Percentiles rank a stretch among this genome's conserved stretches.
Conservation (phyloP, 1,140 invertebrate species). For the Drosophila navojoa region DNA sequence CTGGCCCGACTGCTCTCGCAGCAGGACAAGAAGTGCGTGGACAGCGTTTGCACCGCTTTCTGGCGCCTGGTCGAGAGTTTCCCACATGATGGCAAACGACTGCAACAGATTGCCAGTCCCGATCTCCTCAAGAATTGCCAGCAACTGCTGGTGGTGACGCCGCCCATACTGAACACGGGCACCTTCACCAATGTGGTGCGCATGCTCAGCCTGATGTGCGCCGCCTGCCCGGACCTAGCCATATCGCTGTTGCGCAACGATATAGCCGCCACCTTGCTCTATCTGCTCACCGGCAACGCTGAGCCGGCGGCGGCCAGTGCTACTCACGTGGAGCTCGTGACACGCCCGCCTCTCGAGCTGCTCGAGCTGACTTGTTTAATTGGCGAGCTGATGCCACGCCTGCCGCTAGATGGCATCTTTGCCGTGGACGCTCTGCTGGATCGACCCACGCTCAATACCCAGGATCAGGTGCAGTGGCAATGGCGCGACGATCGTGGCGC, state of each 20-base stretch:
- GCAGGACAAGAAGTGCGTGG: slow-evolving; percentile 99
- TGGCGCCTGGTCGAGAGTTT: slow-evolving; percentile 98
- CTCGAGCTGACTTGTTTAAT: slow-evolving; percentile 98
- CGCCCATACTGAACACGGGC: slow-evolving; percentile 95
- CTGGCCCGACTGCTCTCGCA: slow-evolving; percentile 93
- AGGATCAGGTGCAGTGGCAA: slow-evolving; percentile 96
- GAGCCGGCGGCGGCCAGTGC: slow-evolving; percentile 83
- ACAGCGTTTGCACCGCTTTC: slow-evolving; percentile 98
- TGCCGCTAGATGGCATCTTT: slow-evolving; percentile 97
- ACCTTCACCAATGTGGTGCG: slow-evolving; percentile 98
- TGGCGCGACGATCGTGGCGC: slow-evolving; percentile 97
- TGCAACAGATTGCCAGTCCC: slow-evolving; percentile 97
- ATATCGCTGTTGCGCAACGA: slow-evolving; percentile 96
- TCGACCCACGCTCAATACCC: slow-evolving; percentile 87
- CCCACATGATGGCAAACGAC: slow-evolving; percentile 93
- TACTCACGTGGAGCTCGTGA: slow-evolving; percentile 91
- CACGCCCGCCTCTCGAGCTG: slow-evolving; percentile 96
- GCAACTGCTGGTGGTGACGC: slow-evolving; percentile 95
- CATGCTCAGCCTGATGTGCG: slow-evolving; percentile 98
- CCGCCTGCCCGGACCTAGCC: slow-evolving; percentile 96
- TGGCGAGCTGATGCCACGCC: slow-evolving; percentile 96
- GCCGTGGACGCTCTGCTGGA: slow-evolving; percentile 94
- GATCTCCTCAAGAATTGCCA: slow-evolving; percentile 96
- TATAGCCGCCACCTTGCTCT: slow-evolving; percentile 96
- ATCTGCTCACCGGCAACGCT: slow-evolving; percentile 93